Base-by-base conservation (phyloP, 1,140 invertebrate species). In the Aphelenchoides avenae region DNA sequence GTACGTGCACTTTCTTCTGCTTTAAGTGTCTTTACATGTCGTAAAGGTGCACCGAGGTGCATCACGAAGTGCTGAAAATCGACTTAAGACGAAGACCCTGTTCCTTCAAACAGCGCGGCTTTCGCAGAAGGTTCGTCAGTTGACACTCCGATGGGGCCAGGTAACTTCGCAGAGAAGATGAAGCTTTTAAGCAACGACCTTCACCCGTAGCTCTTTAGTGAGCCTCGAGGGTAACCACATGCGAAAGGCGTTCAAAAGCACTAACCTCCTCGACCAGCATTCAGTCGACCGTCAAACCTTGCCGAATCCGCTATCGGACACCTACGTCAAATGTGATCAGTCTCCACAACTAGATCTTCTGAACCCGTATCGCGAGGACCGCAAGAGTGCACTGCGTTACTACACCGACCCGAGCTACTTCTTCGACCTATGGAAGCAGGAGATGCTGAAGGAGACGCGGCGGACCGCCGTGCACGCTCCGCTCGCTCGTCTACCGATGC, bases 341-440 rank as follows among this genome's bases (percentile, higher is more conserved):
- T 91, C 94, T 24, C 94, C 94, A 43, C 89, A 91, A 36, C 81
- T 97, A 2, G 87, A 94, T 77, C 88, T 91, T 80, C 84, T 98
- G 27, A 94, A 98, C 80, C 84, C 86, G 69, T 97, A 92, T 80
- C 84, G 87, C 84, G 66, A 94, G 75, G 93, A 98, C 81, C 91
- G 90, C n/a, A 89, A 92, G 76, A 89, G 94, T 79, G 92, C 92
- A 42, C 83, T 97, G 53, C 95, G 95, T 79, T 96, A 96, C 81
- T 98, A 98, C 77, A 97, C 93, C 0, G 92, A 98, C 83, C 91
- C 94, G 3, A 89, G 89, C 70, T 98, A 96, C 82, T 98, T 98
- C 86, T 97, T 97, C 80, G 91, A 97, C 73, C 80, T 98, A 11
- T 97, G 94, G 93, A 84, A 88, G 66, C 86, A 91, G 73, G 90